Conservation (phyloP, 2,888 invertebrate genomes). For the Tridacna crocea region DNA sequence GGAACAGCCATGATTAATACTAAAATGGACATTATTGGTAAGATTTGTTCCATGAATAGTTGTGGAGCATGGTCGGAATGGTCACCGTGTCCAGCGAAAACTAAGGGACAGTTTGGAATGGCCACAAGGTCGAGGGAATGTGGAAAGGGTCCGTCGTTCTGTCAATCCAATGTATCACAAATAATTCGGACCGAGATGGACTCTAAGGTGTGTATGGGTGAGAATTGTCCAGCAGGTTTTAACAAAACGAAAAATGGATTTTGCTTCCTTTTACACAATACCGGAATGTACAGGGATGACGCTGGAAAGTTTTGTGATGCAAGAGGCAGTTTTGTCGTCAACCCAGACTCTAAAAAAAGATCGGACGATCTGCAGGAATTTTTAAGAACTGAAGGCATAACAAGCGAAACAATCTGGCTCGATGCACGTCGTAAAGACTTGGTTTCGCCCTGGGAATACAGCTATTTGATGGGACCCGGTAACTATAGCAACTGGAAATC, state of each 20-base stretch:
- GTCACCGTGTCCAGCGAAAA: neutral
- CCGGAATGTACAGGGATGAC: neutral
- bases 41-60: neutral
- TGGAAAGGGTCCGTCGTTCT: constrained; percentile 1
- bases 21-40: neutral
- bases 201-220: constrained; percentile 9
- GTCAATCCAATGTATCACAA: neutral
- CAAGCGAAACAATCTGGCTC: neutral
- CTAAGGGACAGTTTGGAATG: constrained; percentile 9
- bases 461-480: neutral
- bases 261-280: neutral
- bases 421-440: neutral
- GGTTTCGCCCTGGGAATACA: neutral
- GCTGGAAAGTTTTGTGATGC: neutral
- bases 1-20: neutral
- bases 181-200: constrained; percentile 6
- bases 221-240: neutral
- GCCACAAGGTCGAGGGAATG: constrained; percentile 13
- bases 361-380: neutral
- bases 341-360: neutral
- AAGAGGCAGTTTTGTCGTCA: neutral
- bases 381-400: neutral
- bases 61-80: constrained; percentile 17
- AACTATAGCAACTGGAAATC: neutral
- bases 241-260: neutral